Base-by-base conservation (phyloP, 2,797 vertebrate species). In the Alauda arvensis region DNA sequence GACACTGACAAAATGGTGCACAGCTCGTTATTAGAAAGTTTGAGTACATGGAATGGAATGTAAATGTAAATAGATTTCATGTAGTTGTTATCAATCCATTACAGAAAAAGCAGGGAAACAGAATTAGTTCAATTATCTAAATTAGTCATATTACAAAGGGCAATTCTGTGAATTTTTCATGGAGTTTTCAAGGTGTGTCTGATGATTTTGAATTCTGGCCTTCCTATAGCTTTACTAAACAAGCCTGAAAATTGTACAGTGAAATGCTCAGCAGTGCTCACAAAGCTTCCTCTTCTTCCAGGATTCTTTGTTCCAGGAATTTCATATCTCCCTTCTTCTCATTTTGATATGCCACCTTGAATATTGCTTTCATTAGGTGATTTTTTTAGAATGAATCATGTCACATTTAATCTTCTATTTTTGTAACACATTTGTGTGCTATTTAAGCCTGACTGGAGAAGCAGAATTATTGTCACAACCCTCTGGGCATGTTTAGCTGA, bases 361-460 rank as follows among this genome's bases (percentile, higher is more conserved):
- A 37, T 86, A 62, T 69, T 85, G 85, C 33, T 79, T 93, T 84
- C 62, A 60, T 69, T 71, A 62, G n/a, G 26, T 57, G 45, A 76
- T 51, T 53, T 88, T 88, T 69, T 66, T 37, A 81, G 49, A 91
- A 91, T 51, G 28, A 80, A 63, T 81, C 61, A 57, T 43, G 52
- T 72, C 90, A 88, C 18, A 78, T 87, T 84, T 62, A 39, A 80
- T 80, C 33, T 86, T 48, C 72, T 78, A 17, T 53, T 88, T 92
- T 57, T 51, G 61, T 29, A 70, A 55, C 1, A 8, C 5, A 42
- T 74, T 79, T 78, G 40, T 81, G 60, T 4, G 4, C 60, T 75
- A 45, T 37, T 91, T 85, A 91, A 85, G 66, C 72, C 83, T 72
- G 78, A 85, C 72, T 76, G 71, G 56, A 91, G 69, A 34, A 77